Percentiles rank a stretch among this genome's conserved stretches.
Evolutionary conservation across 1,140 invertebrate genomes (phyloP).

Genomic region (Penaeus indicus): DNA sequence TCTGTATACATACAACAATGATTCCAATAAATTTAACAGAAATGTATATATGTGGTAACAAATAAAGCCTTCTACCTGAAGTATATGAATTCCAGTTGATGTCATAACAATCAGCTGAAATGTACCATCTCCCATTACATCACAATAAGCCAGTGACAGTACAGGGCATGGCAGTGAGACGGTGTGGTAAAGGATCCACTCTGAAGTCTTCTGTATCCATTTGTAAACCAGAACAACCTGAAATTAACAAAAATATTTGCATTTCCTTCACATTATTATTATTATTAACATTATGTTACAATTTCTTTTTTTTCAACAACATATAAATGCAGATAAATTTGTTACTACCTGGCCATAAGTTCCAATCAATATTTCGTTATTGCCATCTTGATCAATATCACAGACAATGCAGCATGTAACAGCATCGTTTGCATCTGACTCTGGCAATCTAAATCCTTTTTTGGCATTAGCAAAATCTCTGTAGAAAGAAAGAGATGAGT

Average conservation of each 20-base stretch:
- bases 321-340: not conserved
- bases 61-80: constrained; percentile 42
- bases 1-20: not conserved
- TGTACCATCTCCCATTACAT: constrained; percentile 50
- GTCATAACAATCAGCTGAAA: constrained; percentile 53
- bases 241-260: not conserved
- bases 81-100: constrained; percentile 50
- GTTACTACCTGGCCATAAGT: constrained; percentile 49
- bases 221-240: constrained; percentile 46
- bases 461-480: constrained; percentile 23
- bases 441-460: constrained; percentile 23
- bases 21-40: not conserved
- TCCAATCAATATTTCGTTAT: constrained; percentile 47
- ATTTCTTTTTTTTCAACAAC: not conserved
- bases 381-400: constrained; percentile 52
- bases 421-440: constrained; percentile 24
- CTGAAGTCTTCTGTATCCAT: not conserved
- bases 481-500: not conserved
- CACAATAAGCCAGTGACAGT: constrained; percentile 38
- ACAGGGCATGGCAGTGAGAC: constrained; percentile 48
- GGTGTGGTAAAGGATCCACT: constrained; percentile 35
- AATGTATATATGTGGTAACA: not conserved
- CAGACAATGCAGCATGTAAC: constrained; percentile 51
- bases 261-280: not conserved
- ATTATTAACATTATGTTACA: not conserved